Evolutionary conservation across 2,888 invertebrate species (phyloP).

Genomic region (Cremastinae sp.): DNA sequence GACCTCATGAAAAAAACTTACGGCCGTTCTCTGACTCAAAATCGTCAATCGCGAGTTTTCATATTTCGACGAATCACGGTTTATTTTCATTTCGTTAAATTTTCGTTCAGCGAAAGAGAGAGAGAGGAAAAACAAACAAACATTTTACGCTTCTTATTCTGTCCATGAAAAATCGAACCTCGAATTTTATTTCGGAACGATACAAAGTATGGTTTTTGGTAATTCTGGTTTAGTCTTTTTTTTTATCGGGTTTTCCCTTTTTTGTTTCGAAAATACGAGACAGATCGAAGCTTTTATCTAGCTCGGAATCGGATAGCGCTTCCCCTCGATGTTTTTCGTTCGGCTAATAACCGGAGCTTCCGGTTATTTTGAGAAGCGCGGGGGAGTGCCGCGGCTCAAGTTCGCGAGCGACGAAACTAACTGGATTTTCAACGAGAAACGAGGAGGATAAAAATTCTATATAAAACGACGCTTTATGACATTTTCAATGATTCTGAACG

Average conservation of each 20-base stretch:
- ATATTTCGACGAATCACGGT: background rate
- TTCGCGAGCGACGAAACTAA: background rate
- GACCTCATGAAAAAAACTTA: background rate
- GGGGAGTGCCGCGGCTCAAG: constrained; percentile 6
- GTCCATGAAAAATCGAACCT: no score
- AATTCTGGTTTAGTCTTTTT: no score
- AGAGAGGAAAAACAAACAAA: no score
- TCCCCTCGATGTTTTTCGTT: constrained; percentile 15
- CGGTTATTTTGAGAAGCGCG: constrained; percentile 56
- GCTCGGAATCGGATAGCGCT: constrained; percentile 44
- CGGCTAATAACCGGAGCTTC: constrained; percentile 50
- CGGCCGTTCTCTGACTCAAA: background rate
- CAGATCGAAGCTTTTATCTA: constrained; percentile 1
- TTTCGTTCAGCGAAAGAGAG: no score
- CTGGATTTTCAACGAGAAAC: background rate
- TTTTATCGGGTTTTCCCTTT: no score
- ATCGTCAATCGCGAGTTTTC: background rate
- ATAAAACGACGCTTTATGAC: background rate
- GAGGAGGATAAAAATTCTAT: background rate
- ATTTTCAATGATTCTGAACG: no score
- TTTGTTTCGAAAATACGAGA: constrained; percentile 3
- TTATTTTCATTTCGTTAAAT: no score
- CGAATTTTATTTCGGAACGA: no score
- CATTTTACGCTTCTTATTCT: no score
- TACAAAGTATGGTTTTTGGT: no score